phyloP scores from a whole-genome alignment of 2,888 invertebrate species.

The Parnassius orleans region DNA sequence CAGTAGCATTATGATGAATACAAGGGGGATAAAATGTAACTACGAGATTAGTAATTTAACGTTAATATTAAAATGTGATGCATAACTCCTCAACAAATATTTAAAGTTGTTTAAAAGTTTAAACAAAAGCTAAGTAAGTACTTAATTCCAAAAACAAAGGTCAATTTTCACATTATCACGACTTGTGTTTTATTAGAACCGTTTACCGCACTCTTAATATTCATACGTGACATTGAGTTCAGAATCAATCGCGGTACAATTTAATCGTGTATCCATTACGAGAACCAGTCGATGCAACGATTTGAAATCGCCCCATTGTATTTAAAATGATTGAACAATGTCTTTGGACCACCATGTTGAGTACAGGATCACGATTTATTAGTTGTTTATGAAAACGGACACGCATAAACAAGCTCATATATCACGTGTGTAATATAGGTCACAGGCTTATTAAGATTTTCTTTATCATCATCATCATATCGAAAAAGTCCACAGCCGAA shows the following conservation, averaged over 20 bases:
- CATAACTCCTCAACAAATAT: too few species aligned
- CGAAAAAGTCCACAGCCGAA: too few species aligned
- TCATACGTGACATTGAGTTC: constrained; percentile 17
- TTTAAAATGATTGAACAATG: constrained; percentile 22
- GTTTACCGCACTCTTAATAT: constrained; percentile 17
- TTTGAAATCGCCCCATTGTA: constrained; percentile 26
- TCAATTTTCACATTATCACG: constrained; percentile 13
- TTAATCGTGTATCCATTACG: constrained; percentile 12
- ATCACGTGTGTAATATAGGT: too few species aligned
- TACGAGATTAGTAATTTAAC: too few species aligned
- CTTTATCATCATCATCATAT: too few species aligned
- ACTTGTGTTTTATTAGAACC: constrained; percentile 14
- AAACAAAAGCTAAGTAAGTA: too few species aligned
- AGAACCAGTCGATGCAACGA: constrained; percentile 23
- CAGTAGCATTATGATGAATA: too few species aligned
- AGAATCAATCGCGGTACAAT: constrained; percentile 10
- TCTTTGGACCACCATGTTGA: constrained; percentile 15
- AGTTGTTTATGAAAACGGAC: not conserved
- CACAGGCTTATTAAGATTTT: too few species aligned
- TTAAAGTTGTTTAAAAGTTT: too few species aligned
- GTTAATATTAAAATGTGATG: too few species aligned
- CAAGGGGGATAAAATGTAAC: too few species aligned
- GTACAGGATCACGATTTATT: constrained; percentile 10
- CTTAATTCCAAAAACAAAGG: not conserved
- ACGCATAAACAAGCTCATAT: not conserved